These are phyloP conservation scores for Heliopora coerulea DNA, from an alignment of 92 coral and sea anemone genomes.

Conservation along the genomic window DNA sequence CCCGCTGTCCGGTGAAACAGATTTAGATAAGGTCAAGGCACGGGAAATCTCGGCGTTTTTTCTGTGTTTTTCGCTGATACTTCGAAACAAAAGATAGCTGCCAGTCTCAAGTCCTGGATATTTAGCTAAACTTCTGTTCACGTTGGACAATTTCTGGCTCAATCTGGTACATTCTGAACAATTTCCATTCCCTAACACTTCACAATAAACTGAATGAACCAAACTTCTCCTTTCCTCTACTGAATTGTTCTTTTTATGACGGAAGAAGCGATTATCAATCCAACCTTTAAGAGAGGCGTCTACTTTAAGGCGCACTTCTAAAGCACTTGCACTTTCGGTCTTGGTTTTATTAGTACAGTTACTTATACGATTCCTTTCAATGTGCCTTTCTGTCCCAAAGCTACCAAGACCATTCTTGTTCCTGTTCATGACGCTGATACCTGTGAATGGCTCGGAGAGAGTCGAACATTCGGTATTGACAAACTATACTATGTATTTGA, in stretches of 20 bases:
- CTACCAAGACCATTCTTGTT: neutral
- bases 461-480: neutral
- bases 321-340: neutral
- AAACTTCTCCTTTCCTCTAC: neutral
- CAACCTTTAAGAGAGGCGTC: constrained; percentile 22
- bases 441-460: too few species aligned
- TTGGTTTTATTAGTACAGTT: neutral
- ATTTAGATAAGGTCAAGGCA: neutral
- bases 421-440: neutral
- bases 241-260: neutral
- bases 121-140: constrained; percentile 13
- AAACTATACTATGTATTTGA: neutral
- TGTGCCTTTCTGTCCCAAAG: neutral
- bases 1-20: constrained; percentile 28
- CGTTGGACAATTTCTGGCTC: neutral
- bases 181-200: constrained; percentile 13
- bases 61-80: constrained; percentile 9
- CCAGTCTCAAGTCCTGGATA: constrained; percentile 20
- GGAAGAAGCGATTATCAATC: constrained; percentile 7
- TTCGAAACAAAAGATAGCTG: constrained; percentile 25
- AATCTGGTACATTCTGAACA: constrained; percentile 1
- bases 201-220: constrained; percentile 18
- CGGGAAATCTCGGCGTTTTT: neutral
- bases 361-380: neutral
- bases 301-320: constrained; percentile 7